Evolutionary conservation across 2,797 vertebrate species (phyloP), one percentile per base, ranked within the genome.

Genomic region (Sebastes vulpes): DNA sequence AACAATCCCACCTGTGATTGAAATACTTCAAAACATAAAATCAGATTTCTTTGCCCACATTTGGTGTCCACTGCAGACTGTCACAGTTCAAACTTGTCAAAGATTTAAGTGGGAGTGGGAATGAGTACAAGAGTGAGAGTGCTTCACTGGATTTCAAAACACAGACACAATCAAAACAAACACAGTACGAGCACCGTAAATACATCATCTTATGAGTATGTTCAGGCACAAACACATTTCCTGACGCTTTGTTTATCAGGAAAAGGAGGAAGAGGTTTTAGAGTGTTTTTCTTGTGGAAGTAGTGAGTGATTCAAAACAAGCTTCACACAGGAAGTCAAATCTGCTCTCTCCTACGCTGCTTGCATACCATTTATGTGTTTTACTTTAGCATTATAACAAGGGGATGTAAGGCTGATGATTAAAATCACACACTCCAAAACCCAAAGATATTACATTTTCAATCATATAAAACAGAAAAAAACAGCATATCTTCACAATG

Each of bases 301-400:
- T 54, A 69, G 26, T 28, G 67, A 48, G 32, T 12, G 48, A 32
- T 29, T 65, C 26, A 69, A 74, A 77, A 76, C 50, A 72, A 70
- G 52, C 1, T 0, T 9, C 6, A 5, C 50, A 56, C 26, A 69
- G 59, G 61, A 77, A 72, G 75, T 69, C 28, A n/a, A 59, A 38
- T 60, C 29, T 72, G 58, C 52, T 65, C 2, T n/a, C 14, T n/a
- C 21, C 57, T 70, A 57, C 16, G 46, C 48, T 58, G 52, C 3
- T 35, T 57, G 14, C 28, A 68, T 6, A n/a, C 9, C 7, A 9
- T 16, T 63, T 29, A 26, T 28, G 38, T 23, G n/a, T 21, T 53
- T 63, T 38, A 32, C 5, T 48, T 54, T 48, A 8, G 9, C 1
- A 0, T 10, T 8, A 5, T 6, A 2, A 71, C 3, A 60, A 16